Base-by-base conservation (phyloP, 2,113 vertebrate genomes). In the Corythornis cristatus region DNA sequence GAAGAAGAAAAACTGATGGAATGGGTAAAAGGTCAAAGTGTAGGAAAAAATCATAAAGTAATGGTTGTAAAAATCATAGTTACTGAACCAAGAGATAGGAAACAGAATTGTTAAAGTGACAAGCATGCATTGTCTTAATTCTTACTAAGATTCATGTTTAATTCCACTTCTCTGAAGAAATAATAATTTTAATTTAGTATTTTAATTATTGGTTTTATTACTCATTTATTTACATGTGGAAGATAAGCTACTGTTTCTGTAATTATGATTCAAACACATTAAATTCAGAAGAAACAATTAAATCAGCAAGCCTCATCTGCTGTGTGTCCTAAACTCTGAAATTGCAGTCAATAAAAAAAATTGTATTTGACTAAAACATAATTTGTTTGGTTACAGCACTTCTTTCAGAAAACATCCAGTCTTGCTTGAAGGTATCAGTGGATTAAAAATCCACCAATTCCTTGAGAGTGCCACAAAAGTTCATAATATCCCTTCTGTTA, bases 261-360 rank as follows among this genome's bases (percentile, higher is more conserved):
- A 64, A 81, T 93, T 90, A 43, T 43, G 20, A 53, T 60, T 93
- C 65, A 74, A 71, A 64, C 17, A 33, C 74, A 60, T 46, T 77
- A 73, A 65, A 81, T 86, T 88, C 56, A 67, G 31, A 70, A 67
- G 28, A 58, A 95, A 80, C 31, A 89, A 83, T 92, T 70, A 88
- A 88, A 74, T 88, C 60, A 86, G 67, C 51, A 88, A 71, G 23
- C 25, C 3, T 83, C 37, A 78, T 88, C 73, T 86, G 33, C 26
- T 50, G 8, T 74, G 12, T 86, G 54, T 81, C 17, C 46, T 74
- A 56, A 88, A 58, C 31, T 62, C 21, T 62, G 54, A 66, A 74
- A 74, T 83, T 88, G 70, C 56, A 81, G 31, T 74, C 42, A 77
- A 77, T 11, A 86, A 68, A 28, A 72, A 68, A 3, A 10, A 33